phyloP scores from a whole-genome alignment of 1,140 invertebrate genomes.

The Ganaspis sp. region DNA sequence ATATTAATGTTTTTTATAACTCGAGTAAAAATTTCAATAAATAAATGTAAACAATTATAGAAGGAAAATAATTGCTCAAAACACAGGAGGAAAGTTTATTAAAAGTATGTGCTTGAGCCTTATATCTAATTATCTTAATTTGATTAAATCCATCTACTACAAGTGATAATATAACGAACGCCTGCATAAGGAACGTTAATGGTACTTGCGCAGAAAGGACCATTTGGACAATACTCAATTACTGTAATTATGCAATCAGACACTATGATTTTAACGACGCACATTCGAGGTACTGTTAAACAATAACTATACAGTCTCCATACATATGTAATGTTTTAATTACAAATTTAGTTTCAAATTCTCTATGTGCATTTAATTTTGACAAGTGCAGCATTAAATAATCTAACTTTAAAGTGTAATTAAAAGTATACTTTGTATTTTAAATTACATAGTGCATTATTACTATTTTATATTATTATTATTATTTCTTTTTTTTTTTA shows the following conservation, averaged over 20 bases:
- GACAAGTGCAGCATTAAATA: neutral
- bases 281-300: neutral
- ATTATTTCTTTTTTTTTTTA: no score
- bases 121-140: slow-evolving; percentile 22
- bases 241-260: slow-evolving; percentile 19
- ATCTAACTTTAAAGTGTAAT: neutral
- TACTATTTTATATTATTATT: no score
- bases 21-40: no score
- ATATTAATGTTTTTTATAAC: no score
- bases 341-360: neutral
- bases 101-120: neutral
- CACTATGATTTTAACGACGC: neutral
- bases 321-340: neutral
- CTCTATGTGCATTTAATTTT: neutral
- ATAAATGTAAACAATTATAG: no score
- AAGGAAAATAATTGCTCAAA: no score
- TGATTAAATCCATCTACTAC: neutral
- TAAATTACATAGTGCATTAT: no score
- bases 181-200: slow-evolving; percentile 4
- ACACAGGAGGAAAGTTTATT: no score
- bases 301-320: no score
- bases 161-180: neutral
- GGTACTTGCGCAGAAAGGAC: slow-evolving; percentile 2
- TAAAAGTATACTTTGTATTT: no score
- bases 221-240: slow-evolving; percentile 9